Base-by-base conservation (phyloP, 2,888 invertebrate genomes). In the Nemapogon koenigi region DNA sequence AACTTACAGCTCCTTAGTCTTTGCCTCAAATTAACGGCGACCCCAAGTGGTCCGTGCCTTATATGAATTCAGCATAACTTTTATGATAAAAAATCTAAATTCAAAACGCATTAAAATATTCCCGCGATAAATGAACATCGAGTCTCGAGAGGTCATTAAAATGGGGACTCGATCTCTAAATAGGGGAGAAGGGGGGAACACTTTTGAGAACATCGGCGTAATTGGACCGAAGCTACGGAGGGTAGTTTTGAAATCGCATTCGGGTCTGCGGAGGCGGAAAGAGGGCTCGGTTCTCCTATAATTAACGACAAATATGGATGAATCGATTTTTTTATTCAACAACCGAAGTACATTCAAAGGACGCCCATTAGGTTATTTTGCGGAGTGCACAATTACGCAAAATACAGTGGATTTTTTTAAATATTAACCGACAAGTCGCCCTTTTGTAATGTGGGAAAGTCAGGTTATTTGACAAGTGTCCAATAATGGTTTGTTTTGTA, bases 231-330 rank as follows among this genome's bases (percentile, higher is more conserved):
- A 37, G 35, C 33, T 19, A 64, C 75, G 75, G 75, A 71, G 76
- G 71, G 71, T 39, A 41, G 30, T 62, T 68, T 72, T 58, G 69
- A 37, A 75, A 78, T 75, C 75, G 70, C 61, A 76, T 78, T 78
- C 69, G 66, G 61, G 62, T 54, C 66, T 64, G 69, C 60, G 62
- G 63, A 71, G 62, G 76, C 76, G 78, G 72, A 78, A 78, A 69
- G 73, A 65, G 73, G 70, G 68, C 67, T 70, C 70, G 30, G 38
- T 33, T 28, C 70, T 70, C 63, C 66, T 62, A 73, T 78, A 76
- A 78, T 78, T 76, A 76, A 76, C 75, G 73, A 75, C 76, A 76
- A 76, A 78, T 78, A 72, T 76, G 76, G 72, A 72, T 66, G 64
- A 72, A 76, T 76, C 73, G 76, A 75, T 73, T 70, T 68, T 66